phyloP scores from a whole-genome alignment of 2,888 invertebrate species.

The Hololepta plana region DNA sequence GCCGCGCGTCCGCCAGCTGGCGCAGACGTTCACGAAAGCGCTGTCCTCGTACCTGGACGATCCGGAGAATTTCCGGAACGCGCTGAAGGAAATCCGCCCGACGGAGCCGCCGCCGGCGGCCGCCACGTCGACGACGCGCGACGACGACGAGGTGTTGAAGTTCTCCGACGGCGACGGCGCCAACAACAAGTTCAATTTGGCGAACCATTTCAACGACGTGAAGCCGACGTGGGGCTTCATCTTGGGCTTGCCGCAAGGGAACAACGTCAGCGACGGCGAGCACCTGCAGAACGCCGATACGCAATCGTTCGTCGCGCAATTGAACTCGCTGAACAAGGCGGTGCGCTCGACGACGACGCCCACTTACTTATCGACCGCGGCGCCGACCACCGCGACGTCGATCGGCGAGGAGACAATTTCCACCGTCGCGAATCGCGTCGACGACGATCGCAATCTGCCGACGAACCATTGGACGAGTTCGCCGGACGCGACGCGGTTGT shows the following conservation, averaged over 20 bases:
- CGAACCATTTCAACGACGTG: constrained; percentile 27
- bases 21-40: constrained; percentile 71
- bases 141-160: constrained; percentile 59
- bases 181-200: constrained; percentile 16
- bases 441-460: constrained; percentile 13
- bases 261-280: constrained; percentile 32
- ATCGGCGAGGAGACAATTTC: not conserved
- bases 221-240: constrained; percentile 23
- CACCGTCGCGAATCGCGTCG: constrained; percentile 5
- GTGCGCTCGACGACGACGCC: constrained; percentile 5
- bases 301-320: constrained; percentile 45
- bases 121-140: constrained; percentile 22
- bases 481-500: constrained; percentile 34
- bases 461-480: constrained; percentile 22
- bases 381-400: not conserved
- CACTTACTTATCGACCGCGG: not conserved
- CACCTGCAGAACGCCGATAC: constrained; percentile 50
- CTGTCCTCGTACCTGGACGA: constrained; percentile 67
- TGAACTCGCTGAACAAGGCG: constrained; percentile 22
- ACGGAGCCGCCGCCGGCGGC: constrained; percentile 47
- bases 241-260: constrained; percentile 18
- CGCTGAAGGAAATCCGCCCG: constrained; percentile 58
- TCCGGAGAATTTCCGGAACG: constrained; percentile 62
- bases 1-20: constrained; percentile 58
- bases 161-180: constrained; percentile 48